These are phyloP conservation scores for Graphium colonna DNA, from an alignment of 2,888 invertebrate genomes.

Conservation along the genomic window DNA sequence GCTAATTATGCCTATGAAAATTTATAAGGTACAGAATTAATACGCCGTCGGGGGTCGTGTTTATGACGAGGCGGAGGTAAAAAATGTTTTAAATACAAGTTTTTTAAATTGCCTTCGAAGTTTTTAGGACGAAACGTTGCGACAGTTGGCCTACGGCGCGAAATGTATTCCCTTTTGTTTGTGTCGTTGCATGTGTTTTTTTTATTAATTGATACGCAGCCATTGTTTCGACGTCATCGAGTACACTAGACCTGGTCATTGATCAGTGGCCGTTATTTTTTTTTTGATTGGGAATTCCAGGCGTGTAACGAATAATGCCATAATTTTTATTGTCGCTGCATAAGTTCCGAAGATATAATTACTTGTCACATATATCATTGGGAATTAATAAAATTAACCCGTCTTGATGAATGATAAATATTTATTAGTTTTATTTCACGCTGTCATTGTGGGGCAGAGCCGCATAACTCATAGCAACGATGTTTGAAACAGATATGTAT, in stretches of 20 bases:
- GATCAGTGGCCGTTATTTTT: background rate
- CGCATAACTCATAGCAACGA: constrained; percentile 1
- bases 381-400: background rate
- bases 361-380: background rate
- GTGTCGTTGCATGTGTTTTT: constrained; percentile 50
- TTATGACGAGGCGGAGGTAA: constrained; percentile 48
- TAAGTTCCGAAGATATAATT: background rate
- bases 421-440: constrained; percentile 8
- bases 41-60: constrained; percentile 63
- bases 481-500: constrained; percentile 4
- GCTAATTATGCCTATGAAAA: constrained; percentile 78
- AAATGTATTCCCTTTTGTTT: constrained; percentile 63
- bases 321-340: background rate
- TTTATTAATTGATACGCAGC: constrained; percentile 45
- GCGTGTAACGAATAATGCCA: background rate
- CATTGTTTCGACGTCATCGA: constrained; percentile 57
- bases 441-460: background rate
- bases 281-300: background rate
- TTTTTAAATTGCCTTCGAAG: constrained; percentile 66
- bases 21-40: constrained; percentile 75
- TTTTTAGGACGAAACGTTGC: constrained; percentile 56
- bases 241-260: background rate
- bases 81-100: constrained; percentile 33
- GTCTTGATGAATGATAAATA: constrained; percentile 6
- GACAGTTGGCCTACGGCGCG: constrained; percentile 66